Base-by-base conservation (phyloP, 1,140 invertebrate species). In the Drosophila funebris region DNA sequence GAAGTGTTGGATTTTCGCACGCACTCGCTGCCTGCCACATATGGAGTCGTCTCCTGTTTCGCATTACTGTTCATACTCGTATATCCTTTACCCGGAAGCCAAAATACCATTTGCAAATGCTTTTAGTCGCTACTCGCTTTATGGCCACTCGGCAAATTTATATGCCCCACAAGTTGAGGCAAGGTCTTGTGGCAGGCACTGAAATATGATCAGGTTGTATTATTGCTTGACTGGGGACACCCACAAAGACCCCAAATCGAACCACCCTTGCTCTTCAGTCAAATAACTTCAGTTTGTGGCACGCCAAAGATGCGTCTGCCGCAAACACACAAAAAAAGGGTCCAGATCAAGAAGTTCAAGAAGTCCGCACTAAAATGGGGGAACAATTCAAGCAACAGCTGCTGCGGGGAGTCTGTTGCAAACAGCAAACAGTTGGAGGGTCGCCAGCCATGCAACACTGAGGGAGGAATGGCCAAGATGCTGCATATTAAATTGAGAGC, bases 51-150 rank as follows among this genome's bases (percentile, higher is more conserved):
- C 69, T 72, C 48, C 5, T 64, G 68, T 68, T 78, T 44, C 79
- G 33, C 31, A 13, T 13, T 9, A 27, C 16, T 58, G 53, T 48
- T 71, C 52, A 58, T 81, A 33, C 31, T 33, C 33, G 4, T 13
- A 82, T 87, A 88, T 85, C 82, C 82, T 87, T 85, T 75, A 82
- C 73, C 82, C 82, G 82, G 82, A 85, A 85, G 78, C 82, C 83
- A 72, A 88, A 69, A 69, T 54, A 76, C 78, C 82, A 85, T 85
- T 85, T 75, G 67, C 81, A 66, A 85, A 69, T 82, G 62, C 82
- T 63, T 16, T 16, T 43, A 58, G 56, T 13, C 11, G 27, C 29
- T 22, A 36, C 14, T 20, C 46, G 27, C 22, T 43, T 67, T 73
- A 66, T 73, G 77, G 77, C 64, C 74, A 78, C 77, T 44, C 66